Evolutionary conservation across 2,888 invertebrate genomes (phyloP).

Genomic region (Leptinotarsa rubiginosa): DNA sequence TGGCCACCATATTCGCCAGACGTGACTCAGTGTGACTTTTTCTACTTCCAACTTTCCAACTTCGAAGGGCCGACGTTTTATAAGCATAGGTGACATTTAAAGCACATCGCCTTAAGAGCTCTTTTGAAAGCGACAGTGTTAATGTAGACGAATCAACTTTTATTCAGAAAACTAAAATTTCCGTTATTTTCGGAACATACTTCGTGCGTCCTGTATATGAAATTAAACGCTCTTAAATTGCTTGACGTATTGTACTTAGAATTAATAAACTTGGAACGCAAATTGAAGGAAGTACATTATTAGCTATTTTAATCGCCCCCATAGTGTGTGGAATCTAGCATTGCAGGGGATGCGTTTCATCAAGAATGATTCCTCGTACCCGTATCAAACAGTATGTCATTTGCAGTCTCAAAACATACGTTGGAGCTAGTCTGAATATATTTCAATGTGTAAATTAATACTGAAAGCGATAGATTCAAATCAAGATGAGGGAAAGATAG

Average conservation of each 20-base stretch:
- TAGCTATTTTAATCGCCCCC: slow-evolving; percentile 20
- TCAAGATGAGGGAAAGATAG: too few relatives aligned
- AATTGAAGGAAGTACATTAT: slow-evolving; percentile 7
- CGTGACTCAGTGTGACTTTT: too few relatives aligned
- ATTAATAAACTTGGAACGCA: slow-evolving; percentile 14
- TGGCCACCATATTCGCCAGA: too few relatives aligned
- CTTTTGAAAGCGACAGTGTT: too few relatives aligned
- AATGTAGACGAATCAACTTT: neutral
- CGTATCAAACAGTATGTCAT: slow-evolving; percentile 11
- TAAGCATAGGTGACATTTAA: too few relatives aligned
- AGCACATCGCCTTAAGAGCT: too few relatives aligned
- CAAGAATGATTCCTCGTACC: neutral
- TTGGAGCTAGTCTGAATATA: neutral
- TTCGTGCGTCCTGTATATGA: neutral
- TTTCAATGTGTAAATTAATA: neutral
- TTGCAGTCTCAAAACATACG: neutral
- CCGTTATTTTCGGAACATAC: neutral
- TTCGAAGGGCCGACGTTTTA: too few relatives aligned
- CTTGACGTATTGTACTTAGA: neutral
- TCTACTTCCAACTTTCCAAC: too few relatives aligned
- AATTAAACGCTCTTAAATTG: neutral
- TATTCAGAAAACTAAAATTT: neutral
- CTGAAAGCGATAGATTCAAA: neutral
- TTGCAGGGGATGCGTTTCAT: neutral
- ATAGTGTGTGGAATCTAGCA: slow-evolving; percentile 4